These are phyloP conservation scores for Aegithalos caudatus DNA, from an alignment of 2,113 vertebrate genomes.

Conservation along the genomic window DNA sequence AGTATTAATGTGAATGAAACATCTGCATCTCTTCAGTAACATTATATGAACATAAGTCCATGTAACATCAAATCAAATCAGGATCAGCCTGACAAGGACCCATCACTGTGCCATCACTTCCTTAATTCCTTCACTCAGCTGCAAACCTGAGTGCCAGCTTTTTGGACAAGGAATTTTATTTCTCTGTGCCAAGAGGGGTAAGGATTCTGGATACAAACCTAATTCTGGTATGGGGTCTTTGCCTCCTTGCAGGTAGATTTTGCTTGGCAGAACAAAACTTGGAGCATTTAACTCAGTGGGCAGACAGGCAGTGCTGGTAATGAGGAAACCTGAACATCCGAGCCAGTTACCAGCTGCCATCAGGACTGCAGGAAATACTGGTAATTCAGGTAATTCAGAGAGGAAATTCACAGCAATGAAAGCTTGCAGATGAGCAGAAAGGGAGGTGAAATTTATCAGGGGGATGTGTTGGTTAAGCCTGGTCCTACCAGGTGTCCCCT, in stretches of 20 bases:
- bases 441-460: conserved; percentile 5
- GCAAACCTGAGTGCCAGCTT: background rate
- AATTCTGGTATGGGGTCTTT: background rate
- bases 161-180: background rate
- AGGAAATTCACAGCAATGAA: background rate
- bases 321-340: background rate
- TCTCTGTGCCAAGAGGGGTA: background rate
- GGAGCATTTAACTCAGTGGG: background rate
- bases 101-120: background rate
- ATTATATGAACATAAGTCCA: background rate
- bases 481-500: background rate
- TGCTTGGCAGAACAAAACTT: background rate
- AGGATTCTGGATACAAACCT: background rate
- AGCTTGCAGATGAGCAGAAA: background rate
- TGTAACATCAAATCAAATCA: background rate
- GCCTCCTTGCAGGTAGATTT: background rate
- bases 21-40: background rate
- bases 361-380: background rate
- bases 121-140: background rate
- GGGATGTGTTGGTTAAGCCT: background rate
- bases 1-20: background rate
- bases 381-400: background rate
- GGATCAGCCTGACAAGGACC: background rate
- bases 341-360: background rate
- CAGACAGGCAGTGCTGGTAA: background rate